Percentiles rank a stretch among this genome's conserved stretches.
Evolutionary conservation across 2,888 invertebrate species (phyloP).

Genomic region (Hyles lineata): DNA sequence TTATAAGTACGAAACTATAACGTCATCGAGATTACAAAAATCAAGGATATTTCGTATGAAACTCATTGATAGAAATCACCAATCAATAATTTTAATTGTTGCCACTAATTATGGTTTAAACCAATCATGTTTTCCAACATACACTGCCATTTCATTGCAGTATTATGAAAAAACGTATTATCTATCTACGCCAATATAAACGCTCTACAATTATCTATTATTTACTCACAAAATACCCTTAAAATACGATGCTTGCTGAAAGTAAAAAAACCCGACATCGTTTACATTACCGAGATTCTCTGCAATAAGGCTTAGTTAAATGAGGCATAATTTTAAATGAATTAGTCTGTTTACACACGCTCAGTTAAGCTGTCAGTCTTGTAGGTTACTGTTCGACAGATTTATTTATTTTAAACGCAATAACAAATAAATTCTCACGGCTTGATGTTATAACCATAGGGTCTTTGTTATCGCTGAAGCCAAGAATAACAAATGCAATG

Average conservation of each 20-base stretch:
- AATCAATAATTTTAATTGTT: too few species aligned
- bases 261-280: neutral
- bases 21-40: too few species aligned
- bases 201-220: too few species aligned
- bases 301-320: neutral
- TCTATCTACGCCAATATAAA: too few species aligned
- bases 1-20: too few species aligned
- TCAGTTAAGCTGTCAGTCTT: constrained; percentile 30
- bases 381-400: constrained; percentile 40
- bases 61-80: too few species aligned
- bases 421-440: constrained; percentile 59
- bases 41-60: too few species aligned
- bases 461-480: constrained; percentile 61
- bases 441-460: constrained; percentile 39
- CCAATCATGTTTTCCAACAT: too few species aligned
- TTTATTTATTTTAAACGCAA: constrained; percentile 61
- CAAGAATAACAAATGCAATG: constrained; percentile 66
- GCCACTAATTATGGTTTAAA: too few species aligned
- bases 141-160: too few species aligned
- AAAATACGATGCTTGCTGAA: neutral
- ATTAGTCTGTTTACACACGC: constrained; percentile 29
- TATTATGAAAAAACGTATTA: too few species aligned
- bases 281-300: neutral
- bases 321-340: constrained; percentile 16
- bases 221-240: too few species aligned